phyloP scores from a whole-genome alignment of 2,113 vertebrate species.

The Pterocles burchelli region DNA sequence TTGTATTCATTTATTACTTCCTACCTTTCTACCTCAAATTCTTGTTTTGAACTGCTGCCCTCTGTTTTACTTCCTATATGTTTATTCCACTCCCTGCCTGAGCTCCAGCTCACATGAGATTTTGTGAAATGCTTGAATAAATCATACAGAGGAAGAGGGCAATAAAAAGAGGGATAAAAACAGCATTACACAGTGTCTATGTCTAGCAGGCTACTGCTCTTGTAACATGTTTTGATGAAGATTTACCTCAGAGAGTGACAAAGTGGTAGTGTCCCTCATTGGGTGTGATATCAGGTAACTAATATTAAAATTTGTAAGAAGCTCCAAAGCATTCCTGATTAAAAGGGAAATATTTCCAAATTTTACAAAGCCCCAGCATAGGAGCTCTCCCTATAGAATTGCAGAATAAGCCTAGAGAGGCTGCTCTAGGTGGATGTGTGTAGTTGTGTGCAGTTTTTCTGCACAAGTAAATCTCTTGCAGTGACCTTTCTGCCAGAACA shows the following conservation, averaged over 20 bases:
- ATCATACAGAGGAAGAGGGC: neutral
- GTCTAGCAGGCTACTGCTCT: neutral
- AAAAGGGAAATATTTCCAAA: conserved; percentile 1
- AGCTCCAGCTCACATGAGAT: neutral
- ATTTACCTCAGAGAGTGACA: neutral
- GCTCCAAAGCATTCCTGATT: neutral
- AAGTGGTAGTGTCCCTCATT: neutral
- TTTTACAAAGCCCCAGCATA: neutral
- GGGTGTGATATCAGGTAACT: neutral
- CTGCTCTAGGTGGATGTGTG: neutral
- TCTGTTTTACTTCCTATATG: neutral
- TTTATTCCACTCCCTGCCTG: neutral
- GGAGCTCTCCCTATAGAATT: neutral
- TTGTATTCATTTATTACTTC: conserved; percentile 19
- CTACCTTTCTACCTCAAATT: neutral
- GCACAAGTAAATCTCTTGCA: neutral
- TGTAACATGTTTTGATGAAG: conserved; percentile 11
- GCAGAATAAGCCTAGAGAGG: neutral
- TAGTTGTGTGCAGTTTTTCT: neutral
- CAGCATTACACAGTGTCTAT: neutral
- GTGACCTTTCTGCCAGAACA: neutral
- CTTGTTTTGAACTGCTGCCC: neutral
- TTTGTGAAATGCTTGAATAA: conserved; percentile 38
- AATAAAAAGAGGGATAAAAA: conserved; percentile 42
- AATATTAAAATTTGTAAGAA: conserved; percentile 4